Percentiles rank a stretch among this genome's conserved stretches.
Conservation (phyloP, 2,888 invertebrate species). For the Machimus rusticus region DNA sequence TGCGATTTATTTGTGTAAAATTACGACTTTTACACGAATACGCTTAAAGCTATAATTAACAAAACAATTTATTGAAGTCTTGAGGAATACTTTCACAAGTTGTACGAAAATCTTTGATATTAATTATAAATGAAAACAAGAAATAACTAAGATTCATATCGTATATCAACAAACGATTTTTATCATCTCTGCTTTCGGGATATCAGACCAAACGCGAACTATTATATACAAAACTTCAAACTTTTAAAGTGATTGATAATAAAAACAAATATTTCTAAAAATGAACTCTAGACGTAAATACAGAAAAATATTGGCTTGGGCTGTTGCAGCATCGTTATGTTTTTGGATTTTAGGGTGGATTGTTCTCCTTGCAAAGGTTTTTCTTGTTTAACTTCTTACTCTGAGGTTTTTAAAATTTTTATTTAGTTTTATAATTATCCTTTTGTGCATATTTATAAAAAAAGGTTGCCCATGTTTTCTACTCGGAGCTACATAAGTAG, state of each 20-base stretch:
- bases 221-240: slow-evolving; percentile 10
- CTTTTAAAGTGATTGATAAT: slow-evolving; percentile 31
- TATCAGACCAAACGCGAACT: slow-evolving; percentile 10
- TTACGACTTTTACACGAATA: slow-evolving; percentile 16
- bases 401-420: not conserved
- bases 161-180: not conserved
- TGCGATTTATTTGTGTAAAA: slow-evolving; percentile 1
- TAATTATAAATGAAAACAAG: not conserved
- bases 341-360: not conserved
- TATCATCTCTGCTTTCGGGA: not conserved
- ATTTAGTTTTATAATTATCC: not conserved
- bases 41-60: not conserved
- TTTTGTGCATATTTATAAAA: not conserved
- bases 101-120: not conserved
- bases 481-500: not conserved
- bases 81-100: not conserved
- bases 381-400: not conserved
- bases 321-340: not conserved
- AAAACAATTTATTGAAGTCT: not conserved
- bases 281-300: slow-evolving; percentile 4
- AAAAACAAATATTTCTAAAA: not conserved
- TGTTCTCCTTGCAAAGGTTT: not conserved
- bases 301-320: not conserved
- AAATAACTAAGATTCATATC: slow-evolving; percentile 17
- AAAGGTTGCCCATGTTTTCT: not conserved